Evolutionary conservation across 1,140 invertebrate species (phyloP), one percentile per base, ranked within the genome.

Genomic region (Wiebesia pumilae): DNA sequence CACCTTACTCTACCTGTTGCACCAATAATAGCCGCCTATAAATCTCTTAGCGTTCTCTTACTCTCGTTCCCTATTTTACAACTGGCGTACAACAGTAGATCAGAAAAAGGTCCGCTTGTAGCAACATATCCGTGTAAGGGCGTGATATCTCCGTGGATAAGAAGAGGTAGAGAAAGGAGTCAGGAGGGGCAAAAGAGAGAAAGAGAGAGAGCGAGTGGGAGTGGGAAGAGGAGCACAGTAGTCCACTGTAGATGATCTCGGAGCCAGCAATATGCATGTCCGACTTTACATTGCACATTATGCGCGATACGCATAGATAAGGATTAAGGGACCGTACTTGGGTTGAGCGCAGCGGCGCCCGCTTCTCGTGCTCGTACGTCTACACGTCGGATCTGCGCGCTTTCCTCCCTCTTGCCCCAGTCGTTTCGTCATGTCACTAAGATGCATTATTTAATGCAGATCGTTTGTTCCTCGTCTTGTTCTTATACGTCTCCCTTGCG

Each of bases 301-400:
- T 82, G 77, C 81, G 87, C 87, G 84, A 88, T 85, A 85, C 84
- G 81, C 84, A 33, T 77, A 78, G 87, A 87, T 87, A 87, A 87
- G 87, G 83, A 62, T 80, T 87, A 83, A 86, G 81, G 75, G 81
- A 75, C 79, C 47, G 51, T 62, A 10, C n/a, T 51, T 33, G 81
- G 77, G 47, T 30, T 79, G 58, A 79, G 77, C 58, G 47, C n/a
- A 58, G n/a, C n/a, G 27, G 21, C n/a, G 77, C 43, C 47, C 47
- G n/a, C 43, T 77, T 77, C 4, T 47, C 43, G 43, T 12, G 43
- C 43, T 12, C 43, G 40, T 47, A 75, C 75, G 75, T 51, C 43
- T 35, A 51, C 75, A 51, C n/a, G 75, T 77, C n/a, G 7, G 33
- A 78, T 16, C 35, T 16, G 69, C 14, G 21, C 0, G 3, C 40